These are phyloP conservation scores for Candidula unifasciata DNA, from an alignment of 2,888 invertebrate species.

Conservation along the genomic window DNA sequence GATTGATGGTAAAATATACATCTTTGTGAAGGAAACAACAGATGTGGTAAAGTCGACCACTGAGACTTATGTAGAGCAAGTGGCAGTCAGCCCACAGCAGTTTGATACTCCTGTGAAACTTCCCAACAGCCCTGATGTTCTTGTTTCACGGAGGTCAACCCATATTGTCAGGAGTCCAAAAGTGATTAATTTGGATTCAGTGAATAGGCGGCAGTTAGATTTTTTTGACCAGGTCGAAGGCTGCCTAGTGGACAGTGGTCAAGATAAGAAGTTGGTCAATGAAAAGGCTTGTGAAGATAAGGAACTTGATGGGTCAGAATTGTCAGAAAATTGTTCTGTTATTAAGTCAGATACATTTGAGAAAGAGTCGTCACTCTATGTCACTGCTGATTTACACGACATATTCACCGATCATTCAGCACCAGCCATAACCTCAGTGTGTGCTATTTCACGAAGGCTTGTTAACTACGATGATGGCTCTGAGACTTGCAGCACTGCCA, in stretches of 20 bases:
- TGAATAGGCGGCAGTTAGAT: slow-evolving; percentile 15
- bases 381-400: not conserved
- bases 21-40: slow-evolving; percentile 49
- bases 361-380: slow-evolving; percentile 21
- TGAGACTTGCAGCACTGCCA: slow-evolving; percentile 16
- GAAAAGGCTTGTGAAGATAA: not conserved
- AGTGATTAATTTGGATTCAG: slow-evolving; percentile 25
- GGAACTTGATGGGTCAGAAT: not conserved
- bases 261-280: not conserved
- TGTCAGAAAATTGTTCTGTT: not conserved
- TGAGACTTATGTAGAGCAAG: slow-evolving; percentile 29
- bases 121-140: slow-evolving; percentile 63
- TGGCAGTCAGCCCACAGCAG: slow-evolving; percentile 41
- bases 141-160: slow-evolving; percentile 66
- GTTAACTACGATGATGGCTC: slow-evolving; percentile 44
- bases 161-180: slow-evolving; percentile 60
- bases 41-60: slow-evolving; percentile 38
- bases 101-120: slow-evolving; percentile 56
- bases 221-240: slow-evolving; percentile 21
- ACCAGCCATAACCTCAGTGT: slow-evolving; percentile 41
- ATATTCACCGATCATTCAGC: not conserved
- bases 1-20: slow-evolving; percentile 43
- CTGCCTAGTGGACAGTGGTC: not conserved
- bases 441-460: slow-evolving; percentile 22
- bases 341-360: slow-evolving; percentile 35